Percentiles rank a stretch among this genome's conserved stretches.
Conservation (phyloP, 1,140 invertebrate genomes). For the Brachionus paranguensis region DNA sequence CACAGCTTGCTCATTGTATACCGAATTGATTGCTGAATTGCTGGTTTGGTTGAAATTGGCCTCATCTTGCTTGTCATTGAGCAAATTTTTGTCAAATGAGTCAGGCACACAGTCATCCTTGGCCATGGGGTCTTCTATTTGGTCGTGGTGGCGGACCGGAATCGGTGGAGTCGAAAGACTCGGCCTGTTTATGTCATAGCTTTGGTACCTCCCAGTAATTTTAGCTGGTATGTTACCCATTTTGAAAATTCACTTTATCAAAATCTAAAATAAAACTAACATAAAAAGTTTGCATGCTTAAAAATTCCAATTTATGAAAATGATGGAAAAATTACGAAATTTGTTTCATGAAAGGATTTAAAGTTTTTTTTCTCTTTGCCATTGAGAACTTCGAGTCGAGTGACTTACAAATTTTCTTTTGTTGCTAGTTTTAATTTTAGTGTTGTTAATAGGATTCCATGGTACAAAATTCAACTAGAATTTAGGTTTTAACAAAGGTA, state of each 20-base stretch:
- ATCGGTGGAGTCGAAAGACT: background rate
- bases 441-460: background rate
- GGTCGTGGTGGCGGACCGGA: background rate
- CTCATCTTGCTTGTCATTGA: background rate
- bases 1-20: background rate
- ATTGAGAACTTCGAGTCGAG: background rate
- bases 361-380: background rate
- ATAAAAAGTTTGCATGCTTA: background rate
- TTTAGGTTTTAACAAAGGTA: background rate
- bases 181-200: slow-evolving; percentile 36
- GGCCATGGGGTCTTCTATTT: background rate
- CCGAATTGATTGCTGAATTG: background rate
- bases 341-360: background rate
- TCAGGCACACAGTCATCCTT: background rate
- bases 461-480: background rate
- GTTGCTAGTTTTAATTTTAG: background rate
- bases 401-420: background rate
- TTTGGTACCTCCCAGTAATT: slow-evolving; percentile 30
- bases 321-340: background rate
- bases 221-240: slow-evolving; percentile 39
- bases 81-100: background rate
- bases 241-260: background rate
- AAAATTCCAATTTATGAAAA: background rate
- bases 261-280: background rate
- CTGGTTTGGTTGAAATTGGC: background rate